A percentile compares a stretch with the other conserved stretches of the same genome.
Evolutionary conservation across 2,797 vertebrate genomes (phyloP).

Genomic region (Xiphorhynchus erythropygius): DNA sequence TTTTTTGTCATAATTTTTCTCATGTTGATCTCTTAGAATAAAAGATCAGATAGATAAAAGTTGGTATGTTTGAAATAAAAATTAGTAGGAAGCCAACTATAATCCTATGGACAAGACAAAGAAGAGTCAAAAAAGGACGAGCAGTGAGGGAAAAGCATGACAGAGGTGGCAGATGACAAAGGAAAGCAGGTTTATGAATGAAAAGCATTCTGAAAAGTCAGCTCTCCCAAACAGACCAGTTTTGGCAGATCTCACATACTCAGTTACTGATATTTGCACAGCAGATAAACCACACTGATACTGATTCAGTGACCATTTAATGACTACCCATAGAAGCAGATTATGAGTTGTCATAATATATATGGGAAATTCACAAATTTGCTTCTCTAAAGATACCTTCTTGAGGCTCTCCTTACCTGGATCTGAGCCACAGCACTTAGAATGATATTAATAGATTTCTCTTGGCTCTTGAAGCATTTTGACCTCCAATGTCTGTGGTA

Average conservation of each 20-base stretch:
- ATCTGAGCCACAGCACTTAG: background rate
- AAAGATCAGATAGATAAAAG: background rate
- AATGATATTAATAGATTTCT: background rate
- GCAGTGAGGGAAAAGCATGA: background rate
- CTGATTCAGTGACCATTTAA: background rate
- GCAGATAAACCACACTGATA: background rate
- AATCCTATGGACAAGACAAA: background rate
- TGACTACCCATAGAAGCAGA: background rate
- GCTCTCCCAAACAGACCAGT: background rate
- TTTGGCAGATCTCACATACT: background rate
- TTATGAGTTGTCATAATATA: background rate
- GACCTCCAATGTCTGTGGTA: background rate
- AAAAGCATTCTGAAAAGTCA: background rate
- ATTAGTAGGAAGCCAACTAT: background rate
- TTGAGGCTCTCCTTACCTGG: background rate
- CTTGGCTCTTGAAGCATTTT: conserved; percentile 21
- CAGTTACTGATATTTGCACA: background rate
- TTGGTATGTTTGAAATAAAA: background rate
- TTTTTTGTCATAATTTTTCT: background rate
- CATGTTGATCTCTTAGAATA: background rate
- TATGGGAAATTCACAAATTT: background rate
- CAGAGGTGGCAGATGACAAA: background rate
- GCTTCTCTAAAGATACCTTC: background rate
- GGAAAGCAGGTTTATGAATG: background rate
- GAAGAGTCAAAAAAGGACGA: background rate